These are phyloP conservation scores for Drymonia ruficornis DNA, from an alignment of 2,888 invertebrate species.

Conservation along the genomic window DNA sequence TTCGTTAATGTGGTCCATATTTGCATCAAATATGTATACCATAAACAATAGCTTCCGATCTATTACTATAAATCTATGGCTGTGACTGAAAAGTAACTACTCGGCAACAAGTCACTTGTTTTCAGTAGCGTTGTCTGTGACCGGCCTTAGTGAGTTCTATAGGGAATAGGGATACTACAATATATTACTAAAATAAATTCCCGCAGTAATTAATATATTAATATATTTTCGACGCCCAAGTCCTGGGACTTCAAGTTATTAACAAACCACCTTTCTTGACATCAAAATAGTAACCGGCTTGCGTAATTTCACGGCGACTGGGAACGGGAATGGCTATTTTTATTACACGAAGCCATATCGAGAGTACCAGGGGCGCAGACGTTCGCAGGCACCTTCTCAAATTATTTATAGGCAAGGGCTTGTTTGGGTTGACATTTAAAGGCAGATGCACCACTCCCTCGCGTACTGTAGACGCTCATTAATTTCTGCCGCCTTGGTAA, in stretches of 20 bases:
- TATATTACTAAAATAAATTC: neutral
- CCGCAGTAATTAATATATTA: neutral
- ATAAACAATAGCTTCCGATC: too few species aligned
- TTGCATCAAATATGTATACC: too few species aligned
- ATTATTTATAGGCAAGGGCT: constrained; percentile 74
- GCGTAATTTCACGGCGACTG: constrained; percentile 58
- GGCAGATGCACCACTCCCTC: constrained; percentile 62
- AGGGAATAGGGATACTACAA: too few species aligned
- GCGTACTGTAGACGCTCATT: constrained; percentile 61
- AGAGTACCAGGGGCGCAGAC: constrained; percentile 61
- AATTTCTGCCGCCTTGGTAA: constrained; percentile 69
- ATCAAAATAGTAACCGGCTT: constrained; percentile 37
- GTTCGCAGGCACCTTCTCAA: constrained; percentile 61
- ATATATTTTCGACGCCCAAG: neutral
- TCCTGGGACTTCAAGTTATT: neutral
- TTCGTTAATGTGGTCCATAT: too few species aligned
- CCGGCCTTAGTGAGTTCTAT: too few species aligned
- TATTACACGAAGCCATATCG: constrained; percentile 70
- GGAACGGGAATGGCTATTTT: constrained; percentile 65
- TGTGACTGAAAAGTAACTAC: too few species aligned
- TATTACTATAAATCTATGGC: too few species aligned
- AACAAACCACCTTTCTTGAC: constrained; percentile 37
- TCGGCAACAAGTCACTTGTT: too few species aligned
- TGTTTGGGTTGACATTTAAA: constrained; percentile 75
- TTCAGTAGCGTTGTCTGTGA: too few species aligned